A percentile compares a stretch with the other conserved stretches of the same genome.
These are phyloP conservation scores for Mactromeris polynyma DNA, from an alignment of 2,888 invertebrate genomes.

Conservation along the genomic window DNA sequence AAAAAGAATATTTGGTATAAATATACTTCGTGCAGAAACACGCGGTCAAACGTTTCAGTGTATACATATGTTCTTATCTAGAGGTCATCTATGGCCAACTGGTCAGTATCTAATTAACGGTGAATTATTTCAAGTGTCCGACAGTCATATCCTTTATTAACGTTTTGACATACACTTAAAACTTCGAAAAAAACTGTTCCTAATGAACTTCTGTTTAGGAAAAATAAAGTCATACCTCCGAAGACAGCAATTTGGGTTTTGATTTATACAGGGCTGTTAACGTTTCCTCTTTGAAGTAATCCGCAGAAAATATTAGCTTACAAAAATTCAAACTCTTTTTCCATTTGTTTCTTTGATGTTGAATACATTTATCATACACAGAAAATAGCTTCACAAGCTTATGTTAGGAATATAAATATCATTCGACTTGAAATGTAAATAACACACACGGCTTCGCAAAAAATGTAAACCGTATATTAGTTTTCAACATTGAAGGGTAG, in stretches of 20 bases:
- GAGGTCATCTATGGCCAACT: neutral
- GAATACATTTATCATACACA: slow-evolving; percentile 29
- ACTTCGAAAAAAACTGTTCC: neutral
- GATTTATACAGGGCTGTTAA: slow-evolving; percentile 39
- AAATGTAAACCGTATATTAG: neutral
- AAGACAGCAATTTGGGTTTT: slow-evolving; percentile 29
- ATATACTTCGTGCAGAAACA: too few relatives aligned
- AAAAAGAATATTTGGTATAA: too few relatives aligned
- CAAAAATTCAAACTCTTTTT: slow-evolving; percentile 36
- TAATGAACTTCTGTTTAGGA: slow-evolving; percentile 32
- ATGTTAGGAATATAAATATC: slow-evolving; percentile 22
- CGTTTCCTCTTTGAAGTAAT: slow-evolving; percentile 39
- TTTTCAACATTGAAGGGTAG: slow-evolving; percentile 3
- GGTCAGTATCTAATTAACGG: slow-evolving; percentile 22
- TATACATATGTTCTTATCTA: too few relatives aligned
- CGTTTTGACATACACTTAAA: slow-evolving; percentile 7
- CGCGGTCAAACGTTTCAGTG: too few relatives aligned
- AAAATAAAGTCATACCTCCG: slow-evolving; percentile 18
- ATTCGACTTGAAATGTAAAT: slow-evolving; percentile 15
- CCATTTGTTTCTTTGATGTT: slow-evolving; percentile 47
- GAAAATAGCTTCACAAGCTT: slow-evolving; percentile 38
- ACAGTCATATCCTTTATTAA: neutral
- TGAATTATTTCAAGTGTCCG: slow-evolving; percentile 22
- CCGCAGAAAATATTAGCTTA: slow-evolving; percentile 46
- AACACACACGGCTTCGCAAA: slow-evolving; percentile 4